Evolutionary conservation across 2,113 vertebrate genomes (phyloP).

Genomic region (Eira barbara): DNA sequence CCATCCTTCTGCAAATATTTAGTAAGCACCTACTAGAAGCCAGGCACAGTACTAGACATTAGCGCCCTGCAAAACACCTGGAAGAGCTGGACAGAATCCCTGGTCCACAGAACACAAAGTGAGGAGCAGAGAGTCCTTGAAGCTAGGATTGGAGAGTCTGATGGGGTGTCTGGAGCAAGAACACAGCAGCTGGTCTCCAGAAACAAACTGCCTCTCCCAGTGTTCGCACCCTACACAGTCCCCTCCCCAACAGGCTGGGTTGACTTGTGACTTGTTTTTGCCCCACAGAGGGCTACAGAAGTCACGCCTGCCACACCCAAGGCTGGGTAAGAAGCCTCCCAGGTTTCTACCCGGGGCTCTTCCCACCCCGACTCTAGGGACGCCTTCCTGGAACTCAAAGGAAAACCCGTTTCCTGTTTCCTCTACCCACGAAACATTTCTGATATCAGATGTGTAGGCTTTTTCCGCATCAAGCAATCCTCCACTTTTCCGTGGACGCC

Average conservation of each 20-base stretch:
- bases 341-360: not conserved
- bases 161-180: no score
- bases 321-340: not conserved
- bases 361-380: not conserved
- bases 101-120: not conserved
- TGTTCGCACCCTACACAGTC: accelerated
- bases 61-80: not conserved
- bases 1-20: not conserved
- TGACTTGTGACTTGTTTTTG: not conserved
- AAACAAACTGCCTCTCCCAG: accelerated
- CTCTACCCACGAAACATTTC: not conserved
- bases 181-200: not conserved
- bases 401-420: not conserved
- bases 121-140: not conserved
- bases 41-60: not conserved
- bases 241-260: not conserved
- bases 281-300: not conserved
- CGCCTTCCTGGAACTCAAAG: not conserved
- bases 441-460: not conserved
- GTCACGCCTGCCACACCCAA: accelerated
- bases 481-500: not conserved
- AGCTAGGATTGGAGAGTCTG: not conserved
- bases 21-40: no score
- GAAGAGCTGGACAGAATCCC: not conserved
- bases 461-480: not conserved